phyloP scores from a whole-genome alignment of 1,140 invertebrate species.

The Archegozetes longisetosus region DNA sequence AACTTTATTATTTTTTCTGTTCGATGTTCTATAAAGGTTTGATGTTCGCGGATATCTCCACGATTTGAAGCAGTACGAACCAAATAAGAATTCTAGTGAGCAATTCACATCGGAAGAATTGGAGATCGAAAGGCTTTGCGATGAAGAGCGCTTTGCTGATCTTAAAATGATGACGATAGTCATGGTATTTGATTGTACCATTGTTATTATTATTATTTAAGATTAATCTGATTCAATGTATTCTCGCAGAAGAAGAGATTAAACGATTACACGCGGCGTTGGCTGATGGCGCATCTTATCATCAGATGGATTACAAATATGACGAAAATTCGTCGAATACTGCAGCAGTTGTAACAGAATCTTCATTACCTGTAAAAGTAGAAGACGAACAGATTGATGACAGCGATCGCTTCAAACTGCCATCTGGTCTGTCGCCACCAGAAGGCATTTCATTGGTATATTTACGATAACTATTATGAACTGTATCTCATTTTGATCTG shows the following conservation, averaged over 20 bases:
- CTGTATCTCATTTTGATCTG: constrained; percentile 12
- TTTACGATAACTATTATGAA: background rate
- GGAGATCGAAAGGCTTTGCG: constrained; percentile 66
- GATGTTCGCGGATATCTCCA: constrained; percentile 77
- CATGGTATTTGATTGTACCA: constrained; percentile 36
- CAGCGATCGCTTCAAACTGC: constrained; percentile 18
- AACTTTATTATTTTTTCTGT: no score
- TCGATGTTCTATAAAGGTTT: no score
- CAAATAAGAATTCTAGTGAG: constrained; percentile 32
- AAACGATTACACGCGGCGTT: constrained; percentile 62
- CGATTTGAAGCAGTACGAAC: constrained; percentile 53
- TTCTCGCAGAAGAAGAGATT: constrained; percentile 61
- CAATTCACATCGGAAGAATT: constrained; percentile 55
- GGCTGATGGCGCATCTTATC: constrained; percentile 47
- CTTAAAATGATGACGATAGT: constrained; percentile 64
- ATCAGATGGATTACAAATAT: constrained; percentile 66
- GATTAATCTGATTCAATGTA: constrained; percentile 1
- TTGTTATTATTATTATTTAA: constrained; percentile 4
- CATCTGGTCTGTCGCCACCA: constrained; percentile 18
- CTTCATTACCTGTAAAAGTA: no score
- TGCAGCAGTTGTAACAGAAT: background rate
- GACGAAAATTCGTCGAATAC: constrained; percentile 31
- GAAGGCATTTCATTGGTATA: constrained; percentile 19
- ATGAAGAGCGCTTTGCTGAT: constrained; percentile 74
- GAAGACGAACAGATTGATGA: constrained; percentile 5